Evolutionary conservation across 2,888 invertebrate species (phyloP).

Genomic region (Xanthia togata): DNA sequence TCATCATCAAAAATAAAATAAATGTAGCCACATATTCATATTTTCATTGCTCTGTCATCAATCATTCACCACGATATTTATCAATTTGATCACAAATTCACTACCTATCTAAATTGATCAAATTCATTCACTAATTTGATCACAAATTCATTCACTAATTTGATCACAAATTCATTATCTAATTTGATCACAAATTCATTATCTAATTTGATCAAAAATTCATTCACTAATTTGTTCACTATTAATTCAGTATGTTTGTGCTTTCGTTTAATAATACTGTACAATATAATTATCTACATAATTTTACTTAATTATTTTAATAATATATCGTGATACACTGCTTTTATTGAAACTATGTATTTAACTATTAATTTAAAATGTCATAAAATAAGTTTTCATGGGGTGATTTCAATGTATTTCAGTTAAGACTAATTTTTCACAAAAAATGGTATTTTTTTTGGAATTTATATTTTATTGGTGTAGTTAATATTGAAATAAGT

Average conservation of each 20-base stretch:
- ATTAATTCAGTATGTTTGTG: not conserved
- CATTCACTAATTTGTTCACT: not conserved
- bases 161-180: slow-evolving; percentile 2
- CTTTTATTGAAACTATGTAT: slow-evolving; percentile 32
- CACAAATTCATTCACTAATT: not conserved
- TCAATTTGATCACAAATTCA: slow-evolving; percentile 9
- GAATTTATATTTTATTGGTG: slow-evolving; percentile 27
- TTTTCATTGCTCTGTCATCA: slow-evolving; percentile 1
- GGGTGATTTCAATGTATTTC: slow-evolving; percentile 2
- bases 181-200: not conserved
- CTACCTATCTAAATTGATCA: not conserved
- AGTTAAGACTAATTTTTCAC: not conserved
- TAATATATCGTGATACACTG: slow-evolving; percentile 54
- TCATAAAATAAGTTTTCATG: not conserved
- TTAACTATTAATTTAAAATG: slow-evolving; percentile 29
- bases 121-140: too few relatives aligned
- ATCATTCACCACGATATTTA: too few relatives aligned
- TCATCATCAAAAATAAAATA: not conserved
- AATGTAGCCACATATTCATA: not conserved
- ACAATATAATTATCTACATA: slow-evolving; percentile 9
- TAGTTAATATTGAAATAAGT: slow-evolving; percentile 12
- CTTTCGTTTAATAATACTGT: slow-evolving; percentile 14
- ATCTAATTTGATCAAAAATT: not conserved
- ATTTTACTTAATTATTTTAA: slow-evolving; percentile 49
- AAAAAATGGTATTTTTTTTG: slow-evolving; percentile 1